Percentiles rank a stretch among this genome's conserved stretches.
Conservation (phyloP, 2,888 invertebrate species). For the Chrysolina americana region DNA sequence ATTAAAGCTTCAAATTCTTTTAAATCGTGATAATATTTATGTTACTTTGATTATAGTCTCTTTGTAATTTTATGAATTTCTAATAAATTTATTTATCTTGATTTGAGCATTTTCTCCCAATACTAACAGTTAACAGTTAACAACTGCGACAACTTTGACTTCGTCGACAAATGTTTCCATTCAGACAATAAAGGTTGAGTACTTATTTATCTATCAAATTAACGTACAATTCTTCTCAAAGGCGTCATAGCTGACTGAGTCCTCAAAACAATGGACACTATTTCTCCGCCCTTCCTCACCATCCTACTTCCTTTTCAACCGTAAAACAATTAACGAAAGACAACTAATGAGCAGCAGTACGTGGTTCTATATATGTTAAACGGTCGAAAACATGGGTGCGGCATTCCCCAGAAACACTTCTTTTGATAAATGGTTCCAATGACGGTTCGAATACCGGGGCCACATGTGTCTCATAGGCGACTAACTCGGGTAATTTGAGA, state of each 20-base stretch:
- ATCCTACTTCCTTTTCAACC: slow-evolving; percentile 31
- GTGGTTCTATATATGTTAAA: slow-evolving; percentile 46
- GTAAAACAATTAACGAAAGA: slow-evolving; percentile 50
- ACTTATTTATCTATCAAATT: not conserved
- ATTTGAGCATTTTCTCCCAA: no score
- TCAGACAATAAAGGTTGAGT: no score
- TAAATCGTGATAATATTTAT: no score
- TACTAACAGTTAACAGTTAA: no score
- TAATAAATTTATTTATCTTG: no score
- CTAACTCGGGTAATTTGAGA: slow-evolving; percentile 48
- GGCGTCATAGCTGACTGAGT: not conserved
- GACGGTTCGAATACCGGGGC: slow-evolving; percentile 37
- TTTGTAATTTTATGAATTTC: no score
- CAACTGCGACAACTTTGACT: no score
- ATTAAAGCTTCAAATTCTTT: no score
- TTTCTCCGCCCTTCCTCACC: slow-evolving; percentile 5
- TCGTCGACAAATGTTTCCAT: no score
- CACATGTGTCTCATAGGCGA: slow-evolving; percentile 44
- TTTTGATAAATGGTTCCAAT: slow-evolving; percentile 47
- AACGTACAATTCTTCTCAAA: not conserved
- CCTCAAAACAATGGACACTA: not conserved
- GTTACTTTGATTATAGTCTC: no score
- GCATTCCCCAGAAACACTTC: slow-evolving; percentile 40
- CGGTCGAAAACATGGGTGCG: slow-evolving; percentile 39
- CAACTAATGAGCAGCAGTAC: slow-evolving; percentile 46